Percentiles rank a stretch among this genome's conserved stretches.
Conservation (phyloP, 2,888 invertebrate genomes). For the Salticus scenicus region DNA sequence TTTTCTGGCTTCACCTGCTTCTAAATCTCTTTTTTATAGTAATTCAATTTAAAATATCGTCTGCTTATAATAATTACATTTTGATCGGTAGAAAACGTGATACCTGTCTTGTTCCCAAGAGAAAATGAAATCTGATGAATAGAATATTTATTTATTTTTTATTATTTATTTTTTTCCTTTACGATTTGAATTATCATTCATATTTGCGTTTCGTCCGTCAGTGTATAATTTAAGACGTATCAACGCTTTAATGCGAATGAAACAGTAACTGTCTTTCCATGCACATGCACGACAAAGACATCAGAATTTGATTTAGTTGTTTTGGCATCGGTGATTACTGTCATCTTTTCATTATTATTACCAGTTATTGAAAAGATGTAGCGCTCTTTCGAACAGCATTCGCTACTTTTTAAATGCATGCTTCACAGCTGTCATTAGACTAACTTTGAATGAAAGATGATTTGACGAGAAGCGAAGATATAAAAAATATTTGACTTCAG, state of each 20-base stretch:
- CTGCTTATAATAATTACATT: slow-evolving; percentile 4
- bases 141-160: slow-evolving; percentile 18
- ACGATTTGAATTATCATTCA: slow-evolving; percentile 15
- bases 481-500: background rate
- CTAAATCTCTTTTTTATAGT: background rate
- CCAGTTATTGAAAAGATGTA: background rate
- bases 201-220: slow-evolving; percentile 48
- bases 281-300: slow-evolving; percentile 34
- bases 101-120: background rate
- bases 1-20: slow-evolving; percentile 5
- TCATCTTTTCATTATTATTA: slow-evolving; percentile 11
- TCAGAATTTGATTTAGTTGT: slow-evolving; percentile 39
- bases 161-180: background rate
- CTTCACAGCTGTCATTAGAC: slow-evolving; percentile 13
- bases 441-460: background rate
- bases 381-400: background rate
- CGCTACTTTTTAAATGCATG: slow-evolving; percentile 18
- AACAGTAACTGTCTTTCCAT: background rate
- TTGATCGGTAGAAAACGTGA: slow-evolving; percentile 17
- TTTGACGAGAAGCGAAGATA: background rate
- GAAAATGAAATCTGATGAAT: slow-evolving; percentile 28
- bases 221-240: slow-evolving; percentile 27
- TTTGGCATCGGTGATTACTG: slow-evolving; percentile 34
- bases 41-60: slow-evolving; percentile 47
- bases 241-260: slow-evolving; percentile 19